A percentile compares a stretch with the other conserved stretches of the same genome.
phyloP scores from a whole-genome alignment of 2,888 invertebrate species.

The Ecdyonurus torrentis region DNA sequence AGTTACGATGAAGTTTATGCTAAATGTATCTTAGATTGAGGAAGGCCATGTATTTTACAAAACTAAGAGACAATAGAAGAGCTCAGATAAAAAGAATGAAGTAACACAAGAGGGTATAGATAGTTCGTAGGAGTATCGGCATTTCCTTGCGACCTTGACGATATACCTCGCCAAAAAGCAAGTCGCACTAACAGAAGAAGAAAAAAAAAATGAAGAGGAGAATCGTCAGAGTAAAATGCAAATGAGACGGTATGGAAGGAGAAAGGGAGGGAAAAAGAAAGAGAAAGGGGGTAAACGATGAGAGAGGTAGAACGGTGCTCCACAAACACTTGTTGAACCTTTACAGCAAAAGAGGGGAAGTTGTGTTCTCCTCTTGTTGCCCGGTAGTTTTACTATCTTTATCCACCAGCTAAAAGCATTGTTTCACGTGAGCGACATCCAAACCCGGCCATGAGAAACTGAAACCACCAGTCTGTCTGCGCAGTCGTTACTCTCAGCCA shows the following conservation, averaged over 20 bases:
- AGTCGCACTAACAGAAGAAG: too few species aligned
- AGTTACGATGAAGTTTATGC: too few species aligned
- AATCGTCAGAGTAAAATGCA: not conserved
- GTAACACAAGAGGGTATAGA: not conserved
- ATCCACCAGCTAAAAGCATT: not conserved
- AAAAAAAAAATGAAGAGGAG: not conserved
- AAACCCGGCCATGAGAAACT: slow-evolving; percentile 2
- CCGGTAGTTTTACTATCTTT: not conserved
- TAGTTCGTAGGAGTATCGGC: too few species aligned
- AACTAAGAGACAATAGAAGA: not conserved
- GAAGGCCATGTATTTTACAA: not conserved
- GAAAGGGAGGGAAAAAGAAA: not conserved
- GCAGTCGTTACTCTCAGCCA: not conserved
- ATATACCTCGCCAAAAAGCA: too few species aligned
- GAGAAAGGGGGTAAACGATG: not conserved
- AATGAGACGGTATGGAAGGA: not conserved
- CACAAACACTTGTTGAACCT: not conserved
- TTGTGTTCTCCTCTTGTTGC: not conserved
- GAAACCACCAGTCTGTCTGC: not conserved
- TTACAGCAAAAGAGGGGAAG: not conserved
- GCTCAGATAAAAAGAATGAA: not conserved
- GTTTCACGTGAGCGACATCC: not conserved
- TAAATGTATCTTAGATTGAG: not conserved
- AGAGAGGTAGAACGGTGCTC: not conserved
- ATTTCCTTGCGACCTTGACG: too few species aligned